phyloP scores from a whole-genome alignment of 2,113 vertebrate species.

The Oceanites oceanicus region DNA sequence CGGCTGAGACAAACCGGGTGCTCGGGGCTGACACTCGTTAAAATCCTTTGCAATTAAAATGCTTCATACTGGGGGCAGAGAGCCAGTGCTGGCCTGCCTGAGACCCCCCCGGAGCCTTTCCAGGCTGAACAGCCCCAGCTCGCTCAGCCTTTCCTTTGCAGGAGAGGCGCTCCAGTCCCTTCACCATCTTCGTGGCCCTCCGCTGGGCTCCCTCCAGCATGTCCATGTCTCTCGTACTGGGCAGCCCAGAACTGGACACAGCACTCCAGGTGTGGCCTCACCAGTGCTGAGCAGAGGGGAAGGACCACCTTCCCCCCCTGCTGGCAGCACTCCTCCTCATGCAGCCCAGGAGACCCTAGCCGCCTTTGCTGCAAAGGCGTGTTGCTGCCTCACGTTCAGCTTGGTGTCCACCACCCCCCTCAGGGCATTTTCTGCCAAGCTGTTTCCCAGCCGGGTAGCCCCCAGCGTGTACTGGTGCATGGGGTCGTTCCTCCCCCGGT shows the following conservation, averaged over 20 bases:
- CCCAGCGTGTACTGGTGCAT: background rate
- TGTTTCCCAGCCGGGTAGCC: background rate
- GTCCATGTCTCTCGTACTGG: background rate
- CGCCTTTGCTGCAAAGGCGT: background rate
- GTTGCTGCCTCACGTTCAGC: background rate
- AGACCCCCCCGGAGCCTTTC: background rate
- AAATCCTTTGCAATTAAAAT: fast-evolving
- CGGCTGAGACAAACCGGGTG: background rate
- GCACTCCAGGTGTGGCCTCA: background rate
- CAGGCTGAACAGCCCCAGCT: background rate
- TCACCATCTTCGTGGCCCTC: fast-evolving
- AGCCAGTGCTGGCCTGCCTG: background rate
- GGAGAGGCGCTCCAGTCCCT: background rate
- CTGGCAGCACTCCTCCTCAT: background rate
- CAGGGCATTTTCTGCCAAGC: background rate
- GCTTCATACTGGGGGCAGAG: fast-evolving
- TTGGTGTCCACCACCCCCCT: background rate
- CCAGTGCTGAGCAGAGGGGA: background rate
- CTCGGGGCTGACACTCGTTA: background rate
- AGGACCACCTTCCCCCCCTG: background rate
- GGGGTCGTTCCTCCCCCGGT: background rate
- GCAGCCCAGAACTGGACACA: background rate
- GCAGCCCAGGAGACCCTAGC: fast-evolving
- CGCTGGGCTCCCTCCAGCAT: background rate
- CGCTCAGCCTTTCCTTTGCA: background rate